A percentile compares a stretch with the other conserved stretches of the same genome.
Conservation (phyloP, 1,140 invertebrate genomes). For the Macrotrachela quadricornifera region DNA sequence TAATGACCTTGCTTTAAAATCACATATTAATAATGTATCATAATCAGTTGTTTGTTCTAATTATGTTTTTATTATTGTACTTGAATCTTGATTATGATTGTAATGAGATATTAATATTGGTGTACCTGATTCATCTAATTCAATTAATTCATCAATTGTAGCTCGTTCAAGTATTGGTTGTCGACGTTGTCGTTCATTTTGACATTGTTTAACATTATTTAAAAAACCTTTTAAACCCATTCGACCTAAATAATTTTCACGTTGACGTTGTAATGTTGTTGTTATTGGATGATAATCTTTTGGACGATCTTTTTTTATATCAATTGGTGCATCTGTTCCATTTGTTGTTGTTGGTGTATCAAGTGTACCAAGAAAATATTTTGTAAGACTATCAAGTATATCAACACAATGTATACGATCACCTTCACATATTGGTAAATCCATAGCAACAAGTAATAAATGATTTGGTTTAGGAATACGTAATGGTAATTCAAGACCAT, state of each 20-base stretch:
- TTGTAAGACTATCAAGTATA: slow-evolving; percentile 70
- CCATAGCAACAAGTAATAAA: slow-evolving; percentile 93
- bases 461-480: slow-evolving; percentile 94
- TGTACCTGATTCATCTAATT: too few relatives aligned
- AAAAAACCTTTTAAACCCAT: too few relatives aligned
- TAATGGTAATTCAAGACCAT: slow-evolving; percentile 70
- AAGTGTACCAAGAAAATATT: slow-evolving; percentile 75
- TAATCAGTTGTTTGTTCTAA: too few relatives aligned
- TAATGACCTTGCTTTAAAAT: too few relatives aligned
- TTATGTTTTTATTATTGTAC: too few relatives aligned
- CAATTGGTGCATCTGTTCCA: slow-evolving; percentile 8
- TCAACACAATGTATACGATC: slow-evolving; percentile 91
- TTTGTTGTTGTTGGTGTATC: slow-evolving; percentile 28
- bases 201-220: too few relatives aligned
- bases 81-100: too few relatives aligned
- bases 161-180: too few relatives aligned
- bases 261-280: slow-evolving; percentile 2
- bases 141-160: too few relatives aligned
- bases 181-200: too few relatives aligned
- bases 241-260: neutral
- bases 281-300: slow-evolving; percentile 3
- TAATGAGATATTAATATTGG: too few relatives aligned
- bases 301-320: slow-evolving; percentile 7
- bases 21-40: too few relatives aligned
- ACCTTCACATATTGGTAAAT: slow-evolving; percentile 87